Evolutionary conservation across 1,140 invertebrate species (phyloP), one percentile per base, ranked within the genome.

Genomic region (Octopus sinensis): DNA sequence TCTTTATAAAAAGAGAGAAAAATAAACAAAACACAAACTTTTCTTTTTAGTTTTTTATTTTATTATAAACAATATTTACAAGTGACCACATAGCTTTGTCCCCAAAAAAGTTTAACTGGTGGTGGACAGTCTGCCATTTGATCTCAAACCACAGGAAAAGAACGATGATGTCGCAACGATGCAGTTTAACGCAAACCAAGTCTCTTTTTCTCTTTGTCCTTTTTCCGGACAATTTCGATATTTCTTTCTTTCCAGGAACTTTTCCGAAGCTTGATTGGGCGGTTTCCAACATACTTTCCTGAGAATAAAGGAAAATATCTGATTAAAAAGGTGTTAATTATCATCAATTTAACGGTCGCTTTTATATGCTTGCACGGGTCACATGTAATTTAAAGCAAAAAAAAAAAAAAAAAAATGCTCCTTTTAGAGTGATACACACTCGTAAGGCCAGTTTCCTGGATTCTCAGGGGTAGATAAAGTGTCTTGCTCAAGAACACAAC

Each of bases 191-290:
- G 30, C 7, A 90, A 83, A 53, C 89, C 92, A 5, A 93, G 85
- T 76, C 91, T 86, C 82, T 92, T 89, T 87, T 93, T 98, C 87
- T 98, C 96, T 88, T 97, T 97, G 87, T 98, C 95, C 89, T 99
- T 99, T 90, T 98, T 98, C 80, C 96, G 93, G 0, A 98, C 97
- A 0, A 96, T 92, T 80, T 99, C 97, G 4, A 99, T 91, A 89
- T 96, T 96, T 81, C 98, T 93, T 86, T 97, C 96, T 87, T 95
- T 96, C 98, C 98, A 99, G 0, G 94, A 95, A 88, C 97, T 98
- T 92, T 99, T 99, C 4, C 98, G 91, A 54, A 99, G 91, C 90
- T 99, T 99, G 80, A 99, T 99, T 3, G 98, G 98, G 52, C 98
- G 92, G 88, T 97, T 99, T 23, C 98, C 98, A 4, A 99, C 98